These are phyloP conservation scores for Caenorhabditis brenneri DNA, from an alignment of 1,140 invertebrate genomes.

Conservation along the genomic window DNA sequence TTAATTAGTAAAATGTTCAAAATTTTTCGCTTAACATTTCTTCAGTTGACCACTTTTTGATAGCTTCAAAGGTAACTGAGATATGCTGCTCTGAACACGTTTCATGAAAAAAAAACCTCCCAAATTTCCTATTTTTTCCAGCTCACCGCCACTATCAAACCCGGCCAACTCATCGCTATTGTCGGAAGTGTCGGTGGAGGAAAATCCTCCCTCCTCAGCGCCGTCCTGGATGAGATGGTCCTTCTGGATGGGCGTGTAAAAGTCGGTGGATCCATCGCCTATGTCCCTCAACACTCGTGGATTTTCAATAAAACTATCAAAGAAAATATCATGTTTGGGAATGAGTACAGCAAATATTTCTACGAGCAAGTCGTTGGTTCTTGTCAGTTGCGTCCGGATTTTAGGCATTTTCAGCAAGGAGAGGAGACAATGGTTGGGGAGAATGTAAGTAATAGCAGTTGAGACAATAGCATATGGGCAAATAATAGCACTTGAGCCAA, in stretches of 20 bases:
- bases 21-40: too few relatives aligned
- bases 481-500: too few relatives aligned
- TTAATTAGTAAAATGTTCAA: too few relatives aligned
- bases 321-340: conserved; percentile 63
- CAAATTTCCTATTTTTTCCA: too few relatives aligned
- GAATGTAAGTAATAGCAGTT: conserved; percentile 63
- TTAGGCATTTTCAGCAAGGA: conserved; percentile 59
- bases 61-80: too few relatives aligned
- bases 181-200: conserved; percentile 74
- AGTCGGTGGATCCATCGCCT: conserved; percentile 72
- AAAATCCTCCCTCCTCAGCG: conserved; percentile 75
- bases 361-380: conserved; percentile 60
- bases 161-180: conserved; percentile 75
- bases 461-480: too few relatives aligned
- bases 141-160: conserved; percentile 51
- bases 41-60: too few relatives aligned
- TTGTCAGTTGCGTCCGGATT: conserved; percentile 59
- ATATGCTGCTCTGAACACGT: too few relatives aligned
- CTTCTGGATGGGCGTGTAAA: conserved; percentile 71
- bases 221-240: conserved; percentile 73
- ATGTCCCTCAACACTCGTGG: conserved; percentile 75
- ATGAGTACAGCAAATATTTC: conserved; percentile 49
- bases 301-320: conserved; percentile 73
- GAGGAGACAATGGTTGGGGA: conserved; percentile 68
- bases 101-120: too few relatives aligned